Base-by-base conservation (phyloP, 2,888 invertebrate genomes). In the Rhopalosiphum nymphaeae region DNA sequence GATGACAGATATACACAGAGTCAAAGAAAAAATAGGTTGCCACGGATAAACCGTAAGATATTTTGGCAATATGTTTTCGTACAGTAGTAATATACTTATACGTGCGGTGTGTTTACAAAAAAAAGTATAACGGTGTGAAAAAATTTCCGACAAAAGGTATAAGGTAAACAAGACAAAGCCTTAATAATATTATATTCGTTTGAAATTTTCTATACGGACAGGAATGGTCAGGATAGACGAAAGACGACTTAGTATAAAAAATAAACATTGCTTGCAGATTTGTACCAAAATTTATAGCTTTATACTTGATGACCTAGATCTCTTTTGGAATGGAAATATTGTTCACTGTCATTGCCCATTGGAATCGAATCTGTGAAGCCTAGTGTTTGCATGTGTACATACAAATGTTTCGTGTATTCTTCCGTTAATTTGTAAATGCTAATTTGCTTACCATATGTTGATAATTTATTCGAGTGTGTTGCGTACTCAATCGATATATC, bases 61-160 rank as follows among this genome's bases (percentile, higher is more conserved):
- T 86, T 53, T 91, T 91, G 91, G 91, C 91, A 91, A 84, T 91
- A 86, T 16, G 36, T 42, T 91, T 56, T 36, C 36, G 49, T 36
- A 2, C n/a, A 78, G 78, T 3, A 36, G 78, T 78, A 36, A 78
- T 78, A 78, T 36, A 91, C 49, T 26, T 67, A 36, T 42, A 29
- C 9, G 53, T 26, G 26, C 1, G 1, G 53, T 11, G 53, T 85
- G 91, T 85, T 85, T 91, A 85, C 91, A 9, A 67, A 67, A 67
- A 16, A n/a, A 67, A 16, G 67, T n/a, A 36, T 42, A 91, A 42
- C 44, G 11, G 29, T 7, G 42, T 4, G 36, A 49, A 78, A 91
- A 46, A 61, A 36, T 42, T 10, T 56, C 29, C 49, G 29, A 36
- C 36, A 78, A 78, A 36, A 78, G 36, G 7, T 78, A 85, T 56